phyloP scores from a whole-genome alignment of 2,113 vertebrate genomes.

The Laterallus jamaicensis region DNA sequence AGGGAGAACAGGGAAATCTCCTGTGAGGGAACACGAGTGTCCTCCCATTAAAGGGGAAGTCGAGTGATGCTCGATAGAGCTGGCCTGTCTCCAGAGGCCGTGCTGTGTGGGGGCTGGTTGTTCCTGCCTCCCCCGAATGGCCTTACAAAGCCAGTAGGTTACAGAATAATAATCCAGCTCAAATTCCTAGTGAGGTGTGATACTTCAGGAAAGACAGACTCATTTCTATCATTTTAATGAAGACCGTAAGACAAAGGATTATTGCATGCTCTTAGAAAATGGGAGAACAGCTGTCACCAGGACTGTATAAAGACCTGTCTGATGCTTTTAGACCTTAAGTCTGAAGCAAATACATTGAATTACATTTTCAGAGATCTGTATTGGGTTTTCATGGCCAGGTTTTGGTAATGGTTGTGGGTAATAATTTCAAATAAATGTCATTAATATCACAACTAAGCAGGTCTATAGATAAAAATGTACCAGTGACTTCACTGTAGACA shows the following conservation, averaged over 20 bases:
- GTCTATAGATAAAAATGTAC: neutral
- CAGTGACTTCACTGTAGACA: neutral
- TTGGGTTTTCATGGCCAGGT: neutral
- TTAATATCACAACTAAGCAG: neutral
- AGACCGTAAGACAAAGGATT: neutral
- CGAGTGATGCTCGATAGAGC: rapidly evolving
- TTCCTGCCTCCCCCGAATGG: neutral
- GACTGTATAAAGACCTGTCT: neutral
- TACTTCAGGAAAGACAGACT: neutral
- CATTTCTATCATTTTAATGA: neutral
- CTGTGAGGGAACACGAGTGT: neutral
- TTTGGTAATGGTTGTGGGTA: no score
- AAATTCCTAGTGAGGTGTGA: neutral
- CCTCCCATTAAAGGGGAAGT: neutral
- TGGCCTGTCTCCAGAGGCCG: neutral
- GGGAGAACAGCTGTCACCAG: neutral
- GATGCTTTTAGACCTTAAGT: neutral
- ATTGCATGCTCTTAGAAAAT: neutral
- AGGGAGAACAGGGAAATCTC: neutral
- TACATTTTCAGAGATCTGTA: neutral
- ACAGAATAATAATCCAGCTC: neutral
- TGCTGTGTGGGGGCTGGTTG: rapidly evolving
- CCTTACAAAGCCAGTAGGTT: neutral
- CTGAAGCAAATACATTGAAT: neutral
- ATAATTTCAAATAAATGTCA: neutral